Base-by-base conservation (phyloP, 2,888 invertebrate genomes). In the Drosophila maculinotata region DNA sequence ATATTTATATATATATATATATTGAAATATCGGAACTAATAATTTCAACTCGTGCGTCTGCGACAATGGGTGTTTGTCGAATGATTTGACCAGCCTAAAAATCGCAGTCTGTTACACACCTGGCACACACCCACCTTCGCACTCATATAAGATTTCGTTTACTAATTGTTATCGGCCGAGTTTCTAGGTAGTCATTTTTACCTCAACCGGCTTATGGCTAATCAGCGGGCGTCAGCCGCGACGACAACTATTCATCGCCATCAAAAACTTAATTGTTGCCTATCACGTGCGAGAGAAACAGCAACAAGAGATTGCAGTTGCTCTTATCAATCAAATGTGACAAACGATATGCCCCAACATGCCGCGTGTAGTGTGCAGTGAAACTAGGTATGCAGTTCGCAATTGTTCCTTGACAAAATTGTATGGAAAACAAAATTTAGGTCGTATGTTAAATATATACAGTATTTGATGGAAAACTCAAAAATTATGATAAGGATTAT, bases 271-370 rank as follows among this genome's bases (percentile, higher is more conserved):
- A 26, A 8, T 58, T 8, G 31, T 36, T 12, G 25, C 14, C 47
- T 52, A 76, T 76, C 76, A 56, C 39, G 42, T 76, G 48, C 1
- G 48, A 71, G 44, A 20, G 65, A 31, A 35, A 44, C 31, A 25
- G 33, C 65, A 41, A 56, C 35, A 52, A 20, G 1, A 31, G 48
- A 45, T 56, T 49, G 20, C 41, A 35, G 30, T 30, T 25, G 6
- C 20, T 52, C 47, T 49, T 71, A 76, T 71, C 57, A 39, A 8
- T 8, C 3, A 12, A 9, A 15, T 4, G 3, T 12, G 20, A 23
- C 5, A 15, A 31, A 17, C 38, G 8, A 35, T 47, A 33, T 56
- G 41, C 64, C 45, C 20, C 17, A 53, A 26, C 23, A n/a, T 12
- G n/a, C 41, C 35, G 31, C 31, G 12, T 31, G 25, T 47, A 51